Conservation (phyloP, 2,113 vertebrate genomes). For the Aleadryas rufinucha region DNA sequence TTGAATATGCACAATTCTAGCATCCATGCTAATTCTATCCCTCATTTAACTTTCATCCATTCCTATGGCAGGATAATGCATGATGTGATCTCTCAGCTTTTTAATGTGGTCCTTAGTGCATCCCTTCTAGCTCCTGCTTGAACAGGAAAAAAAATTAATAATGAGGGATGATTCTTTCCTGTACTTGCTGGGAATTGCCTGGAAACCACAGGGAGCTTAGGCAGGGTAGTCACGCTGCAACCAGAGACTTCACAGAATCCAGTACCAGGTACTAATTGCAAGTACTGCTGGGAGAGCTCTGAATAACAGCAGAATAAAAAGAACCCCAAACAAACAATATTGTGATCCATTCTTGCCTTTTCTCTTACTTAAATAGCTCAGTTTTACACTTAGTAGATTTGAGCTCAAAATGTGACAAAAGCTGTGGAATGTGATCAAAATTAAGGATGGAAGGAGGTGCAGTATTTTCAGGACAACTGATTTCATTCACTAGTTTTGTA, state of each 20-base stretch:
- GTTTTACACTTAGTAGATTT: neutral
- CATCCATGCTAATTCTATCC: slow-evolving; percentile 48
- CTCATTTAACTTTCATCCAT: slow-evolving; percentile 47
- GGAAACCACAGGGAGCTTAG: neutral
- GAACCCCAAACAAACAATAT: neutral
- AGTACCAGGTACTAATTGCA: neutral
- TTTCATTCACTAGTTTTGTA: neutral
- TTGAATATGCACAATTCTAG: slow-evolving; percentile 47
- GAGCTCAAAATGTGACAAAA: neutral
- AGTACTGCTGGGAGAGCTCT: neutral
- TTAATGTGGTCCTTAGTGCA: slow-evolving; percentile 31
- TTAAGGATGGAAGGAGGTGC: neutral
- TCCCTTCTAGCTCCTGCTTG: slow-evolving; percentile 15
- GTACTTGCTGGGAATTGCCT: slow-evolving; percentile 19
- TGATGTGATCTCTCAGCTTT: slow-evolving; percentile 49
- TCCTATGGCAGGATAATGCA: slow-evolving; percentile 35
- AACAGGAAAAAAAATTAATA: neutral
- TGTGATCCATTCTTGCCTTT: neutral
- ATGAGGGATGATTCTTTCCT: slow-evolving; percentile 5
- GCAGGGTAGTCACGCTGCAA: neutral
- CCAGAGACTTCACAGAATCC: neutral
- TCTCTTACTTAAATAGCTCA: neutral
- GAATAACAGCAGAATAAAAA: neutral
- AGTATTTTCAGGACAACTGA: neutral
- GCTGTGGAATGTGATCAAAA: neutral